These are phyloP conservation scores for Anarrhichthys ocellatus DNA, from an alignment of 2,113 vertebrate genomes.

Conservation along the genomic window DNA sequence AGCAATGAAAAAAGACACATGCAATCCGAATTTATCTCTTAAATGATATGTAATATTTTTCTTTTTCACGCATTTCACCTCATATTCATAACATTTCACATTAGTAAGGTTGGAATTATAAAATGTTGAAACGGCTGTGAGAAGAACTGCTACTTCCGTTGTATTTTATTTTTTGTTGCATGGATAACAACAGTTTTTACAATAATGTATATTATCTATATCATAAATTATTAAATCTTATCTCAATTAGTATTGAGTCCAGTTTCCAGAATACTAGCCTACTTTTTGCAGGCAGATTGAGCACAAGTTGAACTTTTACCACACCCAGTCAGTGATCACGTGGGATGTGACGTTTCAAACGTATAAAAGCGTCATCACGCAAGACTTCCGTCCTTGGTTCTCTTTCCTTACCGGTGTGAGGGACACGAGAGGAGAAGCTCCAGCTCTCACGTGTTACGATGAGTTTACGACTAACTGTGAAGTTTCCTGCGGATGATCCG, in stretches of 20 bases:
- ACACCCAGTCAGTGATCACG: constrained; percentile 45
- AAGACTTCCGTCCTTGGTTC: background rate
- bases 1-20: background rate
- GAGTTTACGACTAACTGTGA: rapidly evolving
- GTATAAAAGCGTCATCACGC: constrained; percentile 24
- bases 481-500: background rate
- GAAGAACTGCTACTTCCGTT: background rate
- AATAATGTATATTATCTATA: background rate
- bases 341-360: constrained; percentile 30
- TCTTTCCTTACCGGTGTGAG: rapidly evolving
- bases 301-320: background rate
- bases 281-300: background rate
- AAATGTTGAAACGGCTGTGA: background rate
- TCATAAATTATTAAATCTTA: background rate
- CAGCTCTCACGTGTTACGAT: rapidly evolving
- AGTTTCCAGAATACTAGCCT: background rate
- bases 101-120: background rate
- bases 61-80: background rate
- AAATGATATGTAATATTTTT: no score
- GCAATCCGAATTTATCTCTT: background rate
- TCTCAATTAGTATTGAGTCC: background rate
- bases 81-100: background rate
- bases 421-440: rapidly evolving
- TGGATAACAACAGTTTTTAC: no score
- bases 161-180: no score